Evolutionary conservation across 2,888 invertebrate genomes (phyloP), one percentile per base, ranked within the genome.

Genomic region (Orthosia cruda): DNA sequence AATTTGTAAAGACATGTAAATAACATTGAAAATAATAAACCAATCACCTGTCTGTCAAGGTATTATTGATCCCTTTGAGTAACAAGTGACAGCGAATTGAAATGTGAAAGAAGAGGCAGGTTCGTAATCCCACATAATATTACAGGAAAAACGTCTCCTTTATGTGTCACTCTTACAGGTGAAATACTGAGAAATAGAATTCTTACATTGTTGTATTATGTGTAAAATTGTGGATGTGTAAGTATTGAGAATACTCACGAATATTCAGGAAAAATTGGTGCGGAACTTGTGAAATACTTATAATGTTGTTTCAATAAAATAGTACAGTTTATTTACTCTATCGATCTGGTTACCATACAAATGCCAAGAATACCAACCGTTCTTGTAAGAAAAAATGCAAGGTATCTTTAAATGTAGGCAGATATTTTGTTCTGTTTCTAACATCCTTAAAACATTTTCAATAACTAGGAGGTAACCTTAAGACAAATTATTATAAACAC

Each of bases 21-120:
- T 49, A 20, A 54, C 50, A 67, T 64, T 50, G 23, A 23, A 23
- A 45, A 61, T 54, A 67, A 68, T 68, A 79, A 69, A 52, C 18
- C 32, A 7, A 26, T 52, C 50, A 58, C 16, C 52, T 52, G 66
- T 16, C 62, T 55, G 40, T 54, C 54, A 16, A 7, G n/a, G 20
- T 5, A 3, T 26, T 54, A 67, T 55, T 71, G 72, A 77, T 81
- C 55, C 52, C 16, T 52, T 45, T 66, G 55, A 12, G 68, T 49
- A 69, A 52, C 32, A 57, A 65, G 40, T 68, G 67, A 67, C 59
- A 57, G 64, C 59, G 20, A 57, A 81, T 81, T 70, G 82, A 71
- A 77, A 81, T 68, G 67, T 67, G 63, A 70, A 23, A 40, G 47
- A n/a, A 66, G 40, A 49, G 26, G 55, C 23, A 45, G 26, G 58